Conservation (phyloP, 2,113 vertebrate species). For the Ceyx margarethae region DNA sequence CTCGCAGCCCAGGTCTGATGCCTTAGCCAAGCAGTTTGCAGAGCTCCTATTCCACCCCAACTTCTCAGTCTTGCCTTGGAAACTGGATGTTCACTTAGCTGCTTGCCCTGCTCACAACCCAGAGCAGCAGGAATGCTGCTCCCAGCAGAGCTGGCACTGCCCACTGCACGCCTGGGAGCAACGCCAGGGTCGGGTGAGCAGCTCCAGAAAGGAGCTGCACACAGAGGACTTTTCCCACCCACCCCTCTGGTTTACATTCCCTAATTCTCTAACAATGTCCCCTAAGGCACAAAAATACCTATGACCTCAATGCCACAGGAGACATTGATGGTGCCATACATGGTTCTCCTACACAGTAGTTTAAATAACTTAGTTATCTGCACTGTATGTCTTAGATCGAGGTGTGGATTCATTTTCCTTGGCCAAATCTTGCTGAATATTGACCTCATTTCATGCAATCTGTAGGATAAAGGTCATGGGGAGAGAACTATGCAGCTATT, state of each 20-base stretch:
- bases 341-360: conserved; percentile 72
- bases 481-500: conserved; percentile 49
- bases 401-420: conserved; percentile 65
- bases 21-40: conserved; percentile 23
- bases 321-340: conserved; percentile 65
- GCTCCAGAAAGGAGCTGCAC: conserved; percentile 54
- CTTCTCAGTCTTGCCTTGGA: not conserved
- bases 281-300: conserved; percentile 74
- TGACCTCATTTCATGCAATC: conserved; percentile 63
- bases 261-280: conserved; percentile 59
- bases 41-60: not conserved
- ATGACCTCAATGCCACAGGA: conserved; percentile 66
- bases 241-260: conserved; percentile 60
- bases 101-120: not conserved
- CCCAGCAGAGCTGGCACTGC: not conserved
- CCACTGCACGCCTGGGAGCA: not conserved
- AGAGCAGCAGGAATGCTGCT: not conserved
- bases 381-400: conserved; percentile 59
- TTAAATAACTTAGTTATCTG: conserved; percentile 68
- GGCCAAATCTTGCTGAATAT: conserved; percentile 63
- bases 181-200: not conserved
- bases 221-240: conserved; percentile 49
- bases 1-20: conserved; percentile 7
- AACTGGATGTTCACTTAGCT: not conserved
- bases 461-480: conserved; percentile 34